Percentiles rank a stretch among this genome's conserved stretches.
These are phyloP conservation scores for Meteorus colon DNA, from an alignment of 2,888 invertebrate species.

Conservation along the genomic window DNA sequence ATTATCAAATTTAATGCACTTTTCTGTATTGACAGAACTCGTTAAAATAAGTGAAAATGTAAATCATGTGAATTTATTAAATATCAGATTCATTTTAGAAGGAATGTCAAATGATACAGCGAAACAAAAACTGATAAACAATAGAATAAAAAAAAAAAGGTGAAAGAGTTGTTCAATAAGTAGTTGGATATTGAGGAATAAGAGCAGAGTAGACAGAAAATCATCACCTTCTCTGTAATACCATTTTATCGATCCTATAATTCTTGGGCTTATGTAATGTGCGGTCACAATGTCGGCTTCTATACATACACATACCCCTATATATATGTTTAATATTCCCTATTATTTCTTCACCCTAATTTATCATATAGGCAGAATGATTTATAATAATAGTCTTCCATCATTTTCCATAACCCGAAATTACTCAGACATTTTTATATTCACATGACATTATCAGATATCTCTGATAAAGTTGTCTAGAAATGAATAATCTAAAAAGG, in stretches of 20 bases:
- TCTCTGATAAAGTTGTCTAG: no score
- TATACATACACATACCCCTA: not conserved
- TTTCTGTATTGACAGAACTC: not conserved
- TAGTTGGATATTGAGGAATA: not conserved
- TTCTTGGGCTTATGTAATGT: not conserved
- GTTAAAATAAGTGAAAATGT: not conserved
- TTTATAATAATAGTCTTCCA: not conserved
- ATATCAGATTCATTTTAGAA: slow-evolving; percentile 7
- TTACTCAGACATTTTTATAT: not conserved
- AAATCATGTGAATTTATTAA: not conserved
- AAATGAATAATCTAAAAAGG: no score
- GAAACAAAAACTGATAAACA: not conserved
- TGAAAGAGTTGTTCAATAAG: not conserved
- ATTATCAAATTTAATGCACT: not conserved
- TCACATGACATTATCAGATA: no score
- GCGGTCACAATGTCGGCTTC: not conserved
- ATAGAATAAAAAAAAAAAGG: not conserved
- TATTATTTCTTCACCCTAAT: not conserved
- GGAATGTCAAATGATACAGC: not conserved
- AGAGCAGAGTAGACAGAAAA: not conserved
- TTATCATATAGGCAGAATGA: not conserved
- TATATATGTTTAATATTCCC: not conserved
- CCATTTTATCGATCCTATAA: not conserved
- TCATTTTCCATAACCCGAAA: not conserved
- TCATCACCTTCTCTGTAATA: not conserved